Base-by-base conservation (phyloP, 2,888 invertebrate species). In the Dromius quadrimaculatus region DNA sequence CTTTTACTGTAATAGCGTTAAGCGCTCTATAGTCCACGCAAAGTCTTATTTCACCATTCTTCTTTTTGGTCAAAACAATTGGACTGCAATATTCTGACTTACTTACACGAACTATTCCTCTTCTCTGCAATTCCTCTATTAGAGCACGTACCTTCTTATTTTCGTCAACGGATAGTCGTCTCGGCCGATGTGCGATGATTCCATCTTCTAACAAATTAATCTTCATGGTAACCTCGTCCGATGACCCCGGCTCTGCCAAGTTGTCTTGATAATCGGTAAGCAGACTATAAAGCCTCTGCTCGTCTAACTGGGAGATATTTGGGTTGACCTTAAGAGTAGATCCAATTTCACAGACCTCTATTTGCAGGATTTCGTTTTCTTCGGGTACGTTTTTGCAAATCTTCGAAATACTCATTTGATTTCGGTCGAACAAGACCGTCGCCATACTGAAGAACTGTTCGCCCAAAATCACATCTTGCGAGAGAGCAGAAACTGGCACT, bases 21-120 rank as follows among this genome's bases (percentile, higher is more conserved):
- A 75, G 28, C 6, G 65, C 59, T 4, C 75, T 47, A 32, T 73
- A 76, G 34, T 76, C 74, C 0, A 76, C 70, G 43, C 74, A 75
- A 50, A 75, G 54, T 2, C 75, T 59, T n/a, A 70, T 47, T n/a
- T 75, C 75, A 13, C 75, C 73, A 68, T 62, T 73, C 28, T 28
- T 75, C 66, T 75, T 76, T 13, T 66, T 43, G 17, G 74, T 71
- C 15, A 72, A 28, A 1, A 73, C 71, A 28, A 74, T 72, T 0
- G 74, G 74, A 17, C 47, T 47, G 4, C 17, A 13, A 15, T 47
- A 47, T 5, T 47, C 47, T 19, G 47, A 47, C 9, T 9, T 17
- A 47, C 17, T 47, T 17, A 17, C 15, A 5, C 47, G 20, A n/a
- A 47, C n/a, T 2, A 47, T 15, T 5, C 47, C 47, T 5, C 4